Evolutionary conservation across 92 coral and sea anemone species (phyloP).

Genomic region (Siderastrea siderea): DNA sequence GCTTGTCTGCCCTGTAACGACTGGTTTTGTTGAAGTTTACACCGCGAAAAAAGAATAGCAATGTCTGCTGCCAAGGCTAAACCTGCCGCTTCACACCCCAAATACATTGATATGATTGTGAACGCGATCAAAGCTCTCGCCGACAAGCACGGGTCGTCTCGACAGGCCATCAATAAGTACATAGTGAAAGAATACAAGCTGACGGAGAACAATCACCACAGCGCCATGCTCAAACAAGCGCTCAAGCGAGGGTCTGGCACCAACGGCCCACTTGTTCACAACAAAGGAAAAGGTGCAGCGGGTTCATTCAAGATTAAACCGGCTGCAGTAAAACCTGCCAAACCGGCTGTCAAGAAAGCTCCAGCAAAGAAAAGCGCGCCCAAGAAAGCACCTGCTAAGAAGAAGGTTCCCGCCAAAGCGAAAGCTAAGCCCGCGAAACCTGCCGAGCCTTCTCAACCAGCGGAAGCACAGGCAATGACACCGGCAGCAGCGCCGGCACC

Average conservation of each 20-base stretch:
- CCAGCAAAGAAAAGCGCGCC: constrained; percentile 51
- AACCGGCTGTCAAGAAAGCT: constrained; percentile 53
- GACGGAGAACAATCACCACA: constrained; percentile 84
- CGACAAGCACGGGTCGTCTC: constrained; percentile 86
- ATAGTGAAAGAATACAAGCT: constrained; percentile 82
- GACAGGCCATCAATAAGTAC: constrained; percentile 89
- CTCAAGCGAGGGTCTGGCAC: constrained; percentile 78
- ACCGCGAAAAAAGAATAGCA: background rate
- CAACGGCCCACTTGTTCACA: constrained; percentile 81
- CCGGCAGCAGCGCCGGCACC: constrained; percentile 18
- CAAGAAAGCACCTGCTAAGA: constrained; percentile 38
- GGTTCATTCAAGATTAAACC: constrained; percentile 87
- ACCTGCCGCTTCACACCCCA: constrained; percentile 73
- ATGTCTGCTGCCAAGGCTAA: constrained; percentile 34
- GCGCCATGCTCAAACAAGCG: constrained; percentile 84
- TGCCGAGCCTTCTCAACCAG: constrained; percentile 29
- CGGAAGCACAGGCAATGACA: constrained; percentile 6
- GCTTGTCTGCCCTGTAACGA: background rate
- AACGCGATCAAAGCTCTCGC: constrained; percentile 75
- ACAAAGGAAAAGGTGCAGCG: constrained; percentile 90
- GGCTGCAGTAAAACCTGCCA: constrained; percentile 48
- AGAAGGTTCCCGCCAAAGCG: constrained; percentile 25
- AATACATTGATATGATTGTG: constrained; percentile 81
- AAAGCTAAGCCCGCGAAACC: constrained; percentile 26
- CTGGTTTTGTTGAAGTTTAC: background rate